Base-by-base conservation (phyloP, 2,113 vertebrate genomes). In the Euleptes europaea region DNA sequence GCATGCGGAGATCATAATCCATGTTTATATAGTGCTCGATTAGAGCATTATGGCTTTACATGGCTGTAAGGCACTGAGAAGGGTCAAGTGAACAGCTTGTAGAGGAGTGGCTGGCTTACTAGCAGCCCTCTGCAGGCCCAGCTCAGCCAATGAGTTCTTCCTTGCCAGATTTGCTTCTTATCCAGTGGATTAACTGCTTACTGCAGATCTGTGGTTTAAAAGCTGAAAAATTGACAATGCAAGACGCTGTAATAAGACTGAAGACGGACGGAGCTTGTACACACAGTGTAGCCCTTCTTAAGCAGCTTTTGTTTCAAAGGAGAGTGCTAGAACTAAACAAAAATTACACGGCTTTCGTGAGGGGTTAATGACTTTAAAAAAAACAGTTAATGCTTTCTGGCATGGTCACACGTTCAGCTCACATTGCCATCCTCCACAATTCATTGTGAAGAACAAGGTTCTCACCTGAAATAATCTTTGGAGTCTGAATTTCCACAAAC, bases 401-500 rank as follows among this genome's bases (percentile, higher is more conserved):
- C 3, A 23, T 19, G 28, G 44, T 17, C 35, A 57, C 44, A 33
- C 13, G 42, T n/a, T 33, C 17, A 35, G 15, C n/a, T 42, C 67
- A 63, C 12, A 10, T 83, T 49, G 38, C 33, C 51, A 71, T 19
- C 49, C 6, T 60, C 66, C 49, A 28, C 78, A 71, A 60, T 35
- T 17, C 3, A 60, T 35, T 84, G 44, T 26, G 33, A 80, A 47
- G 12, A 79, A 26, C 3, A n/a, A 85, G 17, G 23, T 40, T 65
- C 77, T 80, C 97, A 99, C 98, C 98, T 94, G 98, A 99, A 94
- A 99, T 99, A 85, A 99, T 99, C 97, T 99, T 99, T 72, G 98
- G 98, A 86, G 98, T 99, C 92, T 99, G 99, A 94, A 99, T 98
- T 96, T 99, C 98, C 95, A 99, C 97, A 95, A 99, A 99, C 92